phyloP scores from a whole-genome alignment of 1,140 invertebrate species.

The Drosophila nasuta region DNA sequence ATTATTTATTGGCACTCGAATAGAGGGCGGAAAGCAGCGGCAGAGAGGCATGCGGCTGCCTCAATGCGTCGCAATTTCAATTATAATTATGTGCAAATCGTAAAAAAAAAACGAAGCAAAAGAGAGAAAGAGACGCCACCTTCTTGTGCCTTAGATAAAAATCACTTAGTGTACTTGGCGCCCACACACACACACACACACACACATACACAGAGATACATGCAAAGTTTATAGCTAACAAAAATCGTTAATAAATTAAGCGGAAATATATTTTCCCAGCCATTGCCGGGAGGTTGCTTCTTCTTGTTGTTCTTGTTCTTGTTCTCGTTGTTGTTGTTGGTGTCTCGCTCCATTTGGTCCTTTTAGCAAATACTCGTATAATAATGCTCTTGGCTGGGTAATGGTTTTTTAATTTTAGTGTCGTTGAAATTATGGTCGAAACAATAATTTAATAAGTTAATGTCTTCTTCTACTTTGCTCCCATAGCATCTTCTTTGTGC shows the following conservation, averaged over 20 bases:
- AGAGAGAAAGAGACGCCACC: slow-evolving; percentile 13
- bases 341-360: slow-evolving; percentile 62
- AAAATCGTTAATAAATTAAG: slow-evolving; percentile 85
- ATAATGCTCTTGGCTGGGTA: slow-evolving; percentile 60
- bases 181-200: slow-evolving; percentile 5
- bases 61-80: slow-evolving; percentile 79
- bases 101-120: slow-evolving; percentile 62
- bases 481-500: neutral
- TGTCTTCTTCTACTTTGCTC: slow-evolving; percentile 60
- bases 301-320: slow-evolving; percentile 3
- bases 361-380: slow-evolving; percentile 46
- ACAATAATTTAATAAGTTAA: slow-evolving; percentile 83
- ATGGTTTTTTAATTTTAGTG: slow-evolving; percentile 84
- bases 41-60: slow-evolving; percentile 21
- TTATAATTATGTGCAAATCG: slow-evolving; percentile 85
- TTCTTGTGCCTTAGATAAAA: slow-evolving; percentile 66
- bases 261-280: slow-evolving; percentile 78
- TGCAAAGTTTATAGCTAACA: slow-evolving; percentile 77
- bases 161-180: slow-evolving; percentile 66
- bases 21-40: slow-evolving; percentile 6
- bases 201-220: slow-evolving; percentile 32
- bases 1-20: slow-evolving; percentile 83
- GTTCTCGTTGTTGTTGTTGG: neutral
- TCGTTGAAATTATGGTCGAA: slow-evolving; percentile 81
- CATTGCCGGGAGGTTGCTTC: slow-evolving; percentile 32